Conservation (phyloP, 1,140 invertebrate species). For the silkworm (Bombyx mori) region DNA sequence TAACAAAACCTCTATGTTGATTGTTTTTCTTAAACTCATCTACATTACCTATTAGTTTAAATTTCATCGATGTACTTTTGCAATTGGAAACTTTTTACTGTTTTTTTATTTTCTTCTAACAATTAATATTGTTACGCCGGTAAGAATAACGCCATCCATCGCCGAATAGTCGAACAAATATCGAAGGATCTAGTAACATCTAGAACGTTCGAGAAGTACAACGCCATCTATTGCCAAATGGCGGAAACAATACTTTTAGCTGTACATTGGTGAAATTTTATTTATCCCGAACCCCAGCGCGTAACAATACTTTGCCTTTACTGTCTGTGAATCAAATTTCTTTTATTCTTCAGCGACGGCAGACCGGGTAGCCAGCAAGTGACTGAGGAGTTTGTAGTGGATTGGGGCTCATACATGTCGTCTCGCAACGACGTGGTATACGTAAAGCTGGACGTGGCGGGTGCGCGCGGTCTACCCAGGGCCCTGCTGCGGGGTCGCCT, state of each 20-base stretch:
- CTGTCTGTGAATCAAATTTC: neutral
- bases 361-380: slow-evolving; percentile 91
- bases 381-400: slow-evolving; percentile 86
- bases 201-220: neutral
- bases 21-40: too few species aligned
- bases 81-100: too few species aligned
- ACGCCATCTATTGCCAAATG: neutral
- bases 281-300: too few species aligned
- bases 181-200: too few species aligned
- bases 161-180: too few species aligned
- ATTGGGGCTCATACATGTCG: slow-evolving; percentile 95
- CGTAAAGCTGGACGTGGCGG: slow-evolving; percentile 89
- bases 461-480: slow-evolving; percentile 86
- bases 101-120: too few species aligned
- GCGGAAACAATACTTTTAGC: neutral
- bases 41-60: too few species aligned
- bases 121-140: too few species aligned
- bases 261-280: too few species aligned
- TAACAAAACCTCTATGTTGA: too few species aligned
- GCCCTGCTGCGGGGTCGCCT: slow-evolving; percentile 83
- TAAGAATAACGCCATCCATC: too few species aligned
- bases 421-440: slow-evolving; percentile 93
- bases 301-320: neutral
- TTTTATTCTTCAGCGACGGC: slow-evolving; percentile 79
- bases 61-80: too few species aligned